phyloP scores from a whole-genome alignment of 2,888 invertebrate genomes.

The Eilema griseolum region DNA sequence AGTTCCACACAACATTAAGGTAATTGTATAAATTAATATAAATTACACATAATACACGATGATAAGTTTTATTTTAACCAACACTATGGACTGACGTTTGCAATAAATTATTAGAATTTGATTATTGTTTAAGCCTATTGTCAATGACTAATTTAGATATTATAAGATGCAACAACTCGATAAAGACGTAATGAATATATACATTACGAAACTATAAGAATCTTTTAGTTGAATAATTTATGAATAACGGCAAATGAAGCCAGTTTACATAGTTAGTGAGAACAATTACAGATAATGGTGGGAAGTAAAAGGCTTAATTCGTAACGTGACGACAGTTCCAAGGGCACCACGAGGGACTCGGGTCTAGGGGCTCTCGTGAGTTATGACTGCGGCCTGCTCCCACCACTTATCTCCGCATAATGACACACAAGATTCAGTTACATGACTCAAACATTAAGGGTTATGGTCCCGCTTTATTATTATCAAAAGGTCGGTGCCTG shows the following conservation, averaged over 20 bases:
- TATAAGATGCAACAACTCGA: background rate
- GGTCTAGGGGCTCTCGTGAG: constrained; percentile 61
- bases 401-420: constrained; percentile 73
- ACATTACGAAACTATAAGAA: background rate
- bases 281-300: constrained; percentile 19
- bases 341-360: constrained; percentile 49
- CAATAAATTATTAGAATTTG: no score
- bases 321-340: constrained; percentile 58
- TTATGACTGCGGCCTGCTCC: constrained; percentile 68
- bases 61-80: no score
- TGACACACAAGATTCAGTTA: constrained; percentile 70
- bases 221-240: background rate
- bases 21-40: no score
- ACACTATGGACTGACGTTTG: no score
- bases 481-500: constrained; percentile 23
- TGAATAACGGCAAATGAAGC: constrained; percentile 1
- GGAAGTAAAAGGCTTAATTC: constrained; percentile 32
- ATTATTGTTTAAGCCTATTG: no score
- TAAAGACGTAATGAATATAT: no score
- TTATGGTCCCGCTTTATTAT: constrained; percentile 21
- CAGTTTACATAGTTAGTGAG: constrained; percentile 7
- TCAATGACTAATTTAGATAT: no score
- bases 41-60: no score
- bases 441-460: constrained; percentile 55
- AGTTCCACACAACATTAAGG: no score